Evolutionary conservation across 2,888 invertebrate species (phyloP).

Genomic region (Rhopalosiphum nymphaeae): DNA sequence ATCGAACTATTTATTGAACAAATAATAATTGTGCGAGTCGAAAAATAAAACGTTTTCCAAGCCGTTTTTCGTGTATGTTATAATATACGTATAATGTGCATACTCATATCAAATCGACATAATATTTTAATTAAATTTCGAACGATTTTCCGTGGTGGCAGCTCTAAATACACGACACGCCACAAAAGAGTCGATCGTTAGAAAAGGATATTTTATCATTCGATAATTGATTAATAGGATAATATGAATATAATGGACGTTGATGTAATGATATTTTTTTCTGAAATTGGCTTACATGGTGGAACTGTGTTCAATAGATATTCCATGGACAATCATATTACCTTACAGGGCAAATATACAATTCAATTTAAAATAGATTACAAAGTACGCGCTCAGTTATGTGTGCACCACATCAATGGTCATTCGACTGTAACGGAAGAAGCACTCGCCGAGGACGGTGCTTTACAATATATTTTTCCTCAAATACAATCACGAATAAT

Average conservation of each 20-base stretch:
- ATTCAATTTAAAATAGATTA: not conserved
- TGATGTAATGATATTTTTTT: not conserved
- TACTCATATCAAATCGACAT: not conserved
- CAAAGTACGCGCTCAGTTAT: not conserved
- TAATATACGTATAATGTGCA: not conserved
- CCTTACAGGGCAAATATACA: not conserved
- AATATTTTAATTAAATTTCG: not conserved
- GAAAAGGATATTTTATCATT: not conserved
- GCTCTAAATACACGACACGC: not conserved
- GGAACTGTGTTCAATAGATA: not conserved
- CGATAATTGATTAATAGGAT: not conserved
- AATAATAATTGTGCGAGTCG: not conserved
- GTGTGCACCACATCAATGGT: not conserved
- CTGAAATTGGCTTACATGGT: not conserved
- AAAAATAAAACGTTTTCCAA: not conserved
- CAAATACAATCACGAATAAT: not conserved
- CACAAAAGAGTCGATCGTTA: not conserved
- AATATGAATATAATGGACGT: not conserved
- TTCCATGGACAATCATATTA: not conserved
- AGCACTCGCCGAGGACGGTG: not conserved
- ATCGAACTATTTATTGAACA: not conserved
- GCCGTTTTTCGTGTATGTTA: not conserved
- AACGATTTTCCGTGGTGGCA: not conserved
- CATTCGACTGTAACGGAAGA: not conserved
- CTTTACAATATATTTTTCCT: not conserved